A percentile compares a stretch with the other conserved stretches of the same genome.
Conservation (phyloP, 2,113 vertebrate genomes). For the Cyphomyrus discorhynchus region DNA sequence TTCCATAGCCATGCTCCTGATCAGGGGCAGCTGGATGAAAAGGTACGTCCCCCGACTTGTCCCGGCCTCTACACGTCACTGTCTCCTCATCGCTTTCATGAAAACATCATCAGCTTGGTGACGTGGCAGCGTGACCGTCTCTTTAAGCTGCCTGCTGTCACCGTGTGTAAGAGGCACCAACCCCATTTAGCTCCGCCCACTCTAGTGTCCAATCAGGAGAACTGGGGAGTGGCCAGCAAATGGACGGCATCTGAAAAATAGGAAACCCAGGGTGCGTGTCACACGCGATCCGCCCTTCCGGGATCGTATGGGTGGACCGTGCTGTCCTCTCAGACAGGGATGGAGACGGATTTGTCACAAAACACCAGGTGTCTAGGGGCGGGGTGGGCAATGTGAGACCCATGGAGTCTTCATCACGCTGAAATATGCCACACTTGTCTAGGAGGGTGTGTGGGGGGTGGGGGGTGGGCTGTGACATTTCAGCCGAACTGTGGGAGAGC, state of each 20-base stretch:
- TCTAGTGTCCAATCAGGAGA: background rate
- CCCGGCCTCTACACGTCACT: background rate
- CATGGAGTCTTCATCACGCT: conserved; percentile 5
- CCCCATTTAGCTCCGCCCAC: background rate
- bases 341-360: background rate
- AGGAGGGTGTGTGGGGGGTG: too few relatives aligned
- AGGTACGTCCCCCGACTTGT: background rate
- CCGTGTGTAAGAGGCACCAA: background rate
- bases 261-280: background rate
- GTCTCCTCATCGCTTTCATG: background rate
- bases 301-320: conserved; percentile 4
- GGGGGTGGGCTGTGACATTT: background rate
- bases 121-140: background rate
- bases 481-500: background rate
- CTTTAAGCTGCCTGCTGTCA: background rate
- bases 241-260: background rate
- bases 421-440: background rate
- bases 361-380: background rate
- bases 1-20: background rate
- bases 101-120: background rate
- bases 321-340: background rate
- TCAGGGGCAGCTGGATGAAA: background rate
- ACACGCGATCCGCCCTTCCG: background rate
- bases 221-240: background rate
- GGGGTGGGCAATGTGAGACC: background rate